These are phyloP conservation scores for Linurgus olivaceus DNA, from an alignment of 2,797 vertebrate genomes.

Conservation along the genomic window DNA sequence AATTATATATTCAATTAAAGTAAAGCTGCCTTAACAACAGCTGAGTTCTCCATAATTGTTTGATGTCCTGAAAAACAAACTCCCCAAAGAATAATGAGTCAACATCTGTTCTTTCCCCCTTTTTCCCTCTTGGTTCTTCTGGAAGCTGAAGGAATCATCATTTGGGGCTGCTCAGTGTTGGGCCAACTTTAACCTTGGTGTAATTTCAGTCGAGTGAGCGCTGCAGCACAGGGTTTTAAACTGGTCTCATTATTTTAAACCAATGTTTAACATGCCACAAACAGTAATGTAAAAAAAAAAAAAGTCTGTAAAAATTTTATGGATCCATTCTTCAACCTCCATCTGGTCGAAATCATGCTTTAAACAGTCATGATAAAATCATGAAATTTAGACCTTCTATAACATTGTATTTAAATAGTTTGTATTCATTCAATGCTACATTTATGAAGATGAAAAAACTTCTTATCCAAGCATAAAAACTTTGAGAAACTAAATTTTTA, in stretches of 20 bases:
- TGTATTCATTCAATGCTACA: not conserved
- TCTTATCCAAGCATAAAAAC: not conserved
- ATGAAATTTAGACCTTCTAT: not conserved
- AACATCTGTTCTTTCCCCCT: not conserved
- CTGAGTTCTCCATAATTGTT: not conserved
- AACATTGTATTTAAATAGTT: not conserved
- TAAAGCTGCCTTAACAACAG: not conserved
- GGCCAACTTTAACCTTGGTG: not conserved
- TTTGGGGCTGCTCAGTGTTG: not conserved
- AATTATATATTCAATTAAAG: slow-evolving; percentile 17
- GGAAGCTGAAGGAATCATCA: not conserved
- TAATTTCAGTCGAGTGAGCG: not conserved
- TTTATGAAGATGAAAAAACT: not conserved
- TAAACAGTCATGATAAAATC: not conserved
- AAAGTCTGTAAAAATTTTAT: not conserved
- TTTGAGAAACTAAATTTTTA: not conserved
- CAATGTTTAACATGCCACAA: not conserved
- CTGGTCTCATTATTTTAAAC: not conserved
- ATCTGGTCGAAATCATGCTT: not conserved
- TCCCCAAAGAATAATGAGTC: not conserved
- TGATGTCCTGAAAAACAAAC: not conserved
- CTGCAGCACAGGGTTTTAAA: not conserved
- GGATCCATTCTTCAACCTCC: not conserved
- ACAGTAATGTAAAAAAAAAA: not conserved
- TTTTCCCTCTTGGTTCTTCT: not conserved